Base-by-base conservation (phyloP, 2,113 vertebrate species). In the Nothoprocta perdicaria region DNA sequence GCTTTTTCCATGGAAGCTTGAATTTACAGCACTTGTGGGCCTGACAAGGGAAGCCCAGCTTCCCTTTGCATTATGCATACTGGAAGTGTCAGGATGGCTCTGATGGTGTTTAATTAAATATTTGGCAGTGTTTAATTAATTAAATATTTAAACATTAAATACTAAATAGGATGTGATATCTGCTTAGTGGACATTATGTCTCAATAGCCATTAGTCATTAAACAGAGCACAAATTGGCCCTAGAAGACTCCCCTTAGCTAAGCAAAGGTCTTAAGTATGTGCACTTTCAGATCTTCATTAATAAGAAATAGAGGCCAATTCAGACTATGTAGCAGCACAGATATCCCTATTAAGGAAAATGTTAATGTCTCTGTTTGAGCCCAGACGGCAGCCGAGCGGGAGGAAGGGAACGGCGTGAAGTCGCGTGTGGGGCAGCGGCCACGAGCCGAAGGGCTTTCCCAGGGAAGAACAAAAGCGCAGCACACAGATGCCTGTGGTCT, bases 111-210 rank as follows among this genome's bases (percentile, higher is more conserved):
- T 98, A 97, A 97, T 97, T 97, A 98, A 98, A 97, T 97, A 97
- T 97, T 97, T 98, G 97, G 94, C 97, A 95, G 92, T 95, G 94
- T 97, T 97, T 97, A 97, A 97, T 98, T 97, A 97, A 98, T 97
- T 96, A 97, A 98, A 97, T 97, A 97, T 98, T 97, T 97, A 97
- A 97, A 97, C 88, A 84, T 97, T 97, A 97, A 97, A 97, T 96
- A 96, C 84, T 89, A 97, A 97, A 96, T 97, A 96, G 92, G 95
- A 97, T 95, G 96, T 97, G 96, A 96, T 97, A 84, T 96, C 96
- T 93, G 95, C 97, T 97, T 96, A 89, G 96, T 96, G 97, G 97
- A 97, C 96, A 96, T 97, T 95, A 94, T 86, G 91, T 96, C 97
- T 97, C 96, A 96, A 95, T 89, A 97, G 97, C 95, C 96, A 96